phyloP scores from a whole-genome alignment of 2,797 vertebrate species.

The Galagoides demidoff region DNA sequence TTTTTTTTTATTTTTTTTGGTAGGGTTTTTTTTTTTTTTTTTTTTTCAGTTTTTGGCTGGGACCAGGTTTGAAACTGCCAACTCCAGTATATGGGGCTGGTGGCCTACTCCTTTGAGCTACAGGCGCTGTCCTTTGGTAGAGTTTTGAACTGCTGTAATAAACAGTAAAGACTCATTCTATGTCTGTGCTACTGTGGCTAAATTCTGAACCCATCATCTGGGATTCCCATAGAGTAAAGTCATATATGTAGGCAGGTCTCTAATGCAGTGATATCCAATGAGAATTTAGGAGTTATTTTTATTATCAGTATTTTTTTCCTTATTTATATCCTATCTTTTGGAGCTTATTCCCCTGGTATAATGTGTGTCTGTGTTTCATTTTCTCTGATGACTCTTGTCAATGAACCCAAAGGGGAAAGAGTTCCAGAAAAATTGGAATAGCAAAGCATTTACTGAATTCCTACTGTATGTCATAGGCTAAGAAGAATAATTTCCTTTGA shows the following conservation, averaged over 20 bases:
- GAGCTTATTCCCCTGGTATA: not conserved
- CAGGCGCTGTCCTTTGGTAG: not conserved
- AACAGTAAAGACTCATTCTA: not conserved
- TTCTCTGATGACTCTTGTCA: not conserved
- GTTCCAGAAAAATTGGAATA: not conserved
- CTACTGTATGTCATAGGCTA: not conserved
- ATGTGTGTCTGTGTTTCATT: not conserved
- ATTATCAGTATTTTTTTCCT: not conserved
- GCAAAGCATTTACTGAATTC: not conserved
- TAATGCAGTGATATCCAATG: not conserved
- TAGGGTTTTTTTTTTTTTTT: too few species aligned
- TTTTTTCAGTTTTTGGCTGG: too few species aligned
- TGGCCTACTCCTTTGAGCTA: too few species aligned
- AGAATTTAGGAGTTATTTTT: not conserved
- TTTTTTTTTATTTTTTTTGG: not conserved
- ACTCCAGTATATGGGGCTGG: too few species aligned
- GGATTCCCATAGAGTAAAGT: not conserved
- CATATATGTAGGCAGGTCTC: not conserved
- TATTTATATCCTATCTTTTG: not conserved
- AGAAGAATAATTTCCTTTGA: not conserved
- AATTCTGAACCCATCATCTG: not conserved
- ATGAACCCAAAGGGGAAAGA: not conserved
- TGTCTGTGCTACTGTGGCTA: not conserved
- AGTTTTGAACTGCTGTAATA: not conserved
- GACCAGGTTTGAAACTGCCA: too few species aligned